Conservation (phyloP, 2,888 invertebrate species). For the Protodeltote pygarga region DNA sequence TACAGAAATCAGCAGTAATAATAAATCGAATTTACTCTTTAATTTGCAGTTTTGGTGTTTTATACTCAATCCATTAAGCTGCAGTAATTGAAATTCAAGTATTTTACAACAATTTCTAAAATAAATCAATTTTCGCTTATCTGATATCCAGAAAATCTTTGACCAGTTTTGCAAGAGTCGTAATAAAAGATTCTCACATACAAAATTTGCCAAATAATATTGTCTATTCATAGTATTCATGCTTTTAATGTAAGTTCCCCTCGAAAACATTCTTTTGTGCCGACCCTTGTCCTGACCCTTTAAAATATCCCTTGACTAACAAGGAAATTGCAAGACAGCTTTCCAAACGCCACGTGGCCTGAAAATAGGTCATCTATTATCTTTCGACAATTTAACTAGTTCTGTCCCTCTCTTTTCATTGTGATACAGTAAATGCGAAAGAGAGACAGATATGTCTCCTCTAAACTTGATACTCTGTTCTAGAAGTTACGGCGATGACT, state of each 20-base stretch:
- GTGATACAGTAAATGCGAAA: slow-evolving; percentile 41
- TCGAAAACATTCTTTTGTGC: too few species aligned
- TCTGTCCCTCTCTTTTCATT: slow-evolving; percentile 56
- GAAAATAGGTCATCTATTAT: slow-evolving; percentile 81
- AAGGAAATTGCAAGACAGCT: slow-evolving; percentile 55
- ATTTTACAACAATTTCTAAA: too few species aligned
- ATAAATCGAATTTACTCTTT: too few species aligned
- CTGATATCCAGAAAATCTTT: slow-evolving; percentile 17
- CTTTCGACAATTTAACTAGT: slow-evolving; percentile 63
- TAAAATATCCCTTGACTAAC: slow-evolving; percentile 23
- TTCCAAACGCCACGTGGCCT: slow-evolving; percentile 75
- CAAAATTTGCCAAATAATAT: slow-evolving; percentile 13
- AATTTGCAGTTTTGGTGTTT: too few species aligned
- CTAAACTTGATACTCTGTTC: slow-evolving; percentile 48
- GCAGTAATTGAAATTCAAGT: too few species aligned
- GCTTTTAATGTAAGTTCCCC: too few species aligned
- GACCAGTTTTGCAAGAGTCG: slow-evolving; percentile 14
- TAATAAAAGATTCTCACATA: slow-evolving; percentile 9
- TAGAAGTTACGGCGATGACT: slow-evolving; percentile 41
- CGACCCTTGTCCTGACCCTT: too few species aligned
- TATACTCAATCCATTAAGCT: too few species aligned
- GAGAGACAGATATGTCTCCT: slow-evolving; percentile 47
- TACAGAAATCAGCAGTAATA: too few species aligned
- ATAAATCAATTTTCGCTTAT: too few species aligned
- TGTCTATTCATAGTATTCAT: too few species aligned